These are phyloP conservation scores for Diadromus collaris DNA, from an alignment of 2,888 invertebrate genomes.

Conservation along the genomic window DNA sequence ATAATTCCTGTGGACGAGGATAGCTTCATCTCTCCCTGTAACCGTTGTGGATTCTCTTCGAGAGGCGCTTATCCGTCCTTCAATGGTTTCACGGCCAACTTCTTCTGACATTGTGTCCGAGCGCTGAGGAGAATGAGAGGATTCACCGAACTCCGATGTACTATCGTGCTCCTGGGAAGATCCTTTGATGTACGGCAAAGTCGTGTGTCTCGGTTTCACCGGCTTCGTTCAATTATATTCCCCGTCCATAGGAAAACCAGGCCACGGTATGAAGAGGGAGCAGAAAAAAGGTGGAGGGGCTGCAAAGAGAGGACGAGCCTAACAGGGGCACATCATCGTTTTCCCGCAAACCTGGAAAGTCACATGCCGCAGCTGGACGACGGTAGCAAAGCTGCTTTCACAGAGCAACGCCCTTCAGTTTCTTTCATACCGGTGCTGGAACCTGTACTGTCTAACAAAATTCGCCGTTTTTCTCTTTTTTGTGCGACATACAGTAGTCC, in stretches of 20 bases:
- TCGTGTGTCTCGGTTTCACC: background rate
- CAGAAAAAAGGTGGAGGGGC: background rate
- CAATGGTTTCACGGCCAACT: constrained; percentile 40
- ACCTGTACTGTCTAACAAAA: constrained; percentile 39
- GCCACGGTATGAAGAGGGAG: constrained; percentile 4
- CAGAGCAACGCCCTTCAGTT: background rate
- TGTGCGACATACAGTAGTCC: background rate
- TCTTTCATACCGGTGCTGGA: constrained; percentile 39
- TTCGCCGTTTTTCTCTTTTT: constrained; percentile 19
- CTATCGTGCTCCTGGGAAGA: constrained; percentile 27
- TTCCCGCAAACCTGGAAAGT: constrained; percentile 51
- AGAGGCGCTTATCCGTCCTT: constrained; percentile 25
- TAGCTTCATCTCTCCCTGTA: background rate
- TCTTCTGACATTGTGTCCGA: constrained; percentile 40
- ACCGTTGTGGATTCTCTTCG: constrained; percentile 7
- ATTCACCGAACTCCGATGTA: constrained; percentile 16
- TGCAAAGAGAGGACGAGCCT: constrained; percentile 30
- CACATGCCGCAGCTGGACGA: constrained; percentile 45
- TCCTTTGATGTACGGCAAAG: constrained; percentile 51
- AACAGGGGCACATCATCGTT: constrained; percentile 40
- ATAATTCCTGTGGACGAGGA: background rate
- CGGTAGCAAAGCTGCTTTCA: constrained; percentile 5
- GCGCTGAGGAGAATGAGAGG: constrained; percentile 2
- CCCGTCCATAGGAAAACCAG: constrained; percentile 26
- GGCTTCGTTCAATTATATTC: constrained; percentile 56